Evolutionary conservation across 2,888 invertebrate species (phyloP).

Genomic region (Megalurothrips usitatus): DNA sequence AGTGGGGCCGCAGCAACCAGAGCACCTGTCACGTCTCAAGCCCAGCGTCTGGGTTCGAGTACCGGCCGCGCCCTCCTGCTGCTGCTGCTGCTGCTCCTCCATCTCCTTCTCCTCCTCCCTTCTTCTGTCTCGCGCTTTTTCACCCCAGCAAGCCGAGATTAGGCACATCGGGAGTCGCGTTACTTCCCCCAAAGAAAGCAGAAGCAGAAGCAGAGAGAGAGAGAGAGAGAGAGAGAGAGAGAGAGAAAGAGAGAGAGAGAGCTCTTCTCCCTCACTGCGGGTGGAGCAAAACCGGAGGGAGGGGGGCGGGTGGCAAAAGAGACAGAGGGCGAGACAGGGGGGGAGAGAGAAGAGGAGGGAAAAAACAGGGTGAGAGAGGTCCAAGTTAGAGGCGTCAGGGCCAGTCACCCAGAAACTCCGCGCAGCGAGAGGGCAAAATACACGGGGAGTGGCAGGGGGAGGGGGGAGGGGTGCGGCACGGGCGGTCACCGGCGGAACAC

Average conservation of each 20-base stretch:
- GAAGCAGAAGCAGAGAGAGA: not conserved
- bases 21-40: no score
- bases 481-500: not conserved
- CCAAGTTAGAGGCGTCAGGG: not conserved
- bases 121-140: not conserved
- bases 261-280: not conserved
- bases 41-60: no score
- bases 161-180: not conserved
- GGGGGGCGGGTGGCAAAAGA: not conserved
- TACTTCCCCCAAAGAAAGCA: not conserved
- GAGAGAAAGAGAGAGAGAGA: not conserved
- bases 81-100: no score
- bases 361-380: not conserved
- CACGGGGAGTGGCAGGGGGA: not conserved
- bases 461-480: not conserved
- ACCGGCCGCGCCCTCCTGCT: no score
- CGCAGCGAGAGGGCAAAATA: not conserved
- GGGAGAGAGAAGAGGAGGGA: not conserved
- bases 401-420: conserved; percentile 14
- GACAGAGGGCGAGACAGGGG: not conserved
- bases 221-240: not conserved
- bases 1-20: not conserved
- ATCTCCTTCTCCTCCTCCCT: no score
- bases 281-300: not conserved
- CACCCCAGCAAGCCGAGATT: not conserved